Evolutionary conservation across 1,140 invertebrate genomes (phyloP), one percentile per base, ranked within the genome.

Genomic region (Pseudomyrmex pallidus): DNA sequence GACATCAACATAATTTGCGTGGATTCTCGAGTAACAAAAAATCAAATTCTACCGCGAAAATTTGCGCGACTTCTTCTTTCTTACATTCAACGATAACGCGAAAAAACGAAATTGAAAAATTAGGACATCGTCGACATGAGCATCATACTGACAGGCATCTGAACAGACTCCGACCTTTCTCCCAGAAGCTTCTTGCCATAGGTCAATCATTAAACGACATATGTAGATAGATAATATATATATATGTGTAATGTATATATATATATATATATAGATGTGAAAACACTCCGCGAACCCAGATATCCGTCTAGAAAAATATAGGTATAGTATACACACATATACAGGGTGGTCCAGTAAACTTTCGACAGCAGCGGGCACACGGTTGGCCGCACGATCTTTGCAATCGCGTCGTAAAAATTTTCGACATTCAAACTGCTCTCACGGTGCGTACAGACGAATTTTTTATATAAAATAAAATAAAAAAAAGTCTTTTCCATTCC

Each of bases 241-340:
- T 35, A 7, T 35, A 0, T 35, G 22, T 22, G 22, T 22, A n/a
- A n/a, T n/a, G 22, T 22, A 5, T 35, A 5, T 35, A 0, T 35
- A 35, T 83, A 80, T 25, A 5, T 35, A 5, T 35, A 0, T 35
- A 35, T 80, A 83, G 59, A 22, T 25, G 46, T 72, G 57, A 63
- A 48, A 74, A 61, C 67, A 57, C 61, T 68, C 56, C 59, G 15
- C 74, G 57, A 68, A 54, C 22, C 54, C 68, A 64, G 74, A 76
- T 73, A 57, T 59, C 64, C 35, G 54, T 84, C 80, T 89, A 89
- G 87, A 89, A 89, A 89, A 89, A 89, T 89, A 89, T 88, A 88
- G 77, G 17, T 85, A 73, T 87, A 74, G 50, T 54, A 63, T 44
- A 72, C 56, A 83, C 70, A 85, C 70, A 85, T 82, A 61, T 84